These are phyloP conservation scores for Tillus elongatus DNA, from an alignment of 2,888 invertebrate species.

Conservation along the genomic window DNA sequence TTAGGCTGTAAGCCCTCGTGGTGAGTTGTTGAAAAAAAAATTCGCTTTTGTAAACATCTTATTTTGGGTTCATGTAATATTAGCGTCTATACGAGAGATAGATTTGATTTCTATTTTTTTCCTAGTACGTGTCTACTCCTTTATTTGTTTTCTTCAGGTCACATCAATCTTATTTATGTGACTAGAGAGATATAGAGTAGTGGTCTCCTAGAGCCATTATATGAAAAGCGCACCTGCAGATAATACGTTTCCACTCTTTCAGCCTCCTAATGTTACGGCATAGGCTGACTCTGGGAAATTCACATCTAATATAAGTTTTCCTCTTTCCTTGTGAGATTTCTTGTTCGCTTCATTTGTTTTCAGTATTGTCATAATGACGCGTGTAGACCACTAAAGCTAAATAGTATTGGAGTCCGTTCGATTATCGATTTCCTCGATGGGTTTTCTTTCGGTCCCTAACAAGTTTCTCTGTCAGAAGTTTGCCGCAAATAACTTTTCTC, in stretches of 20 bases:
- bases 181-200: background rate
- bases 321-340: slow-evolving; percentile 1
- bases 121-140: too few relatives aligned
- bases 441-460: background rate
- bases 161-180: slow-evolving; percentile 3
- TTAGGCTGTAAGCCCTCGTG: too few relatives aligned
- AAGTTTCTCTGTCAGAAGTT: background rate
- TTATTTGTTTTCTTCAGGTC: background rate
- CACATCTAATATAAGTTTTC: background rate
- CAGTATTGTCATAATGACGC: slow-evolving; percentile 2
- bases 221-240: background rate
- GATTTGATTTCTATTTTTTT: too few relatives aligned
- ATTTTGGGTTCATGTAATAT: too few relatives aligned
- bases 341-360: slow-evolving; percentile 1
- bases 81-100: too few relatives aligned
- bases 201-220: background rate
- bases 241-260: slow-evolving; percentile 1
- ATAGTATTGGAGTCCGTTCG: background rate
- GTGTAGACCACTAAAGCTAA: slow-evolving; percentile 3
- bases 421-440: slow-evolving; percentile 3
- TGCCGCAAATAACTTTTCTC: background rate
- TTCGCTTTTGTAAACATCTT: too few relatives aligned
- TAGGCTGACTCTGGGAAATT: too few relatives aligned
- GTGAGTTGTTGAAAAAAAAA: too few relatives aligned
- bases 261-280: too few relatives aligned